Evolutionary conservation across 2,113 vertebrate species (phyloP).

Genomic region (Mustela nigripes): DNA sequence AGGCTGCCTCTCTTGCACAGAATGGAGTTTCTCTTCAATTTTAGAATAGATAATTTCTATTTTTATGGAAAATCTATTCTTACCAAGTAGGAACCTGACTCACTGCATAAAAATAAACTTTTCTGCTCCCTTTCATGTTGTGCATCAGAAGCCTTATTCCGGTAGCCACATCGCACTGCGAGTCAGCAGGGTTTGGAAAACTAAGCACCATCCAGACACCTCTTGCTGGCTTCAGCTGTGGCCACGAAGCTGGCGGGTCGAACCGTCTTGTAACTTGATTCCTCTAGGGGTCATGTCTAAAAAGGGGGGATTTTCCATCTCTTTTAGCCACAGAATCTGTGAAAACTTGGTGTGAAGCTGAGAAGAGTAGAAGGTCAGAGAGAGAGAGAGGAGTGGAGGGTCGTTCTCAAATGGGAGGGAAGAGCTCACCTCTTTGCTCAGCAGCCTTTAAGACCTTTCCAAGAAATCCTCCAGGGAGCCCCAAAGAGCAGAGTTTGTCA

Average conservation of each 20-base stretch:
- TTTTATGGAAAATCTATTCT: conserved; percentile 50
- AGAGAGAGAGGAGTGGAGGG: background rate
- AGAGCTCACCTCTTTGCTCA: background rate
- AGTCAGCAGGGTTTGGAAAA: background rate
- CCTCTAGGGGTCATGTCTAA: background rate
- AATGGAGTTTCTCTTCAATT: background rate
- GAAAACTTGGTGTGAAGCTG: background rate
- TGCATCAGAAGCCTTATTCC: background rate
- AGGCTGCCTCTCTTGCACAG: background rate
- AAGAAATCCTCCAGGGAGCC: background rate
- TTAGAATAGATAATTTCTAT: conserved; percentile 45
- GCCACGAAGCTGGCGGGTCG: accelerated
- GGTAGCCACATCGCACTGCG: background rate
- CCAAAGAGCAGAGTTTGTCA: background rate
- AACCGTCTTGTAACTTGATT: background rate
- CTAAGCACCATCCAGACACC: accelerated
- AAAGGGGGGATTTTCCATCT: background rate
- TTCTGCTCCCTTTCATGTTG: background rate
- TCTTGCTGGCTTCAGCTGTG: background rate
- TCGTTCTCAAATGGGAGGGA: background rate
- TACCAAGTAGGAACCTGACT: conserved; percentile 16
- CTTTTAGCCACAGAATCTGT: background rate
- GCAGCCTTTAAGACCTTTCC: background rate
- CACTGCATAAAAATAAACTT: background rate
- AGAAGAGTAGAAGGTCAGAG: background rate